These are phyloP conservation scores for Standfussiana lucernea DNA, from an alignment of 2,888 invertebrate genomes.

Conservation along the genomic window DNA sequence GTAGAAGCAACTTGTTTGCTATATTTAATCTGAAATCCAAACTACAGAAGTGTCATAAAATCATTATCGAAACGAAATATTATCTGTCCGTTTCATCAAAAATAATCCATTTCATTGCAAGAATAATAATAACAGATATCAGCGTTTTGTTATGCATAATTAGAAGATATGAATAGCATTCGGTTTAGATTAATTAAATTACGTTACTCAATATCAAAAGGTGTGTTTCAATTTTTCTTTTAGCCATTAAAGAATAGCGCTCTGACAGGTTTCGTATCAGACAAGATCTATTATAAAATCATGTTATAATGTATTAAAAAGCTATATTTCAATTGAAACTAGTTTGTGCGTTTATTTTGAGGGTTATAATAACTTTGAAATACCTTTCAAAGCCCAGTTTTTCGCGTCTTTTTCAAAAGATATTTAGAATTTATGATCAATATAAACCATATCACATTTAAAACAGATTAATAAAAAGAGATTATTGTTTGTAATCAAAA, in stretches of 20 bases:
- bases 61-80: neutral
- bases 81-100: neutral
- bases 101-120: slow-evolving; percentile 1
- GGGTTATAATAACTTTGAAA: slow-evolving; percentile 24
- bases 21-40: neutral
- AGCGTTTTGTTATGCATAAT: slow-evolving; percentile 23
- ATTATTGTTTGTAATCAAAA: slow-evolving; percentile 37
- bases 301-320: slow-evolving; percentile 31
- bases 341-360: slow-evolving; percentile 8
- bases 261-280: slow-evolving; percentile 41
- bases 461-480: slow-evolving; percentile 29
- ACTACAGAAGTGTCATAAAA: neutral
- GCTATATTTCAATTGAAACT: slow-evolving; percentile 18
- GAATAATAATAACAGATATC: slow-evolving; percentile 21
- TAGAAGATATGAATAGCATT: slow-evolving; percentile 23
- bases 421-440: slow-evolving; percentile 2
- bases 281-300: slow-evolving; percentile 36
- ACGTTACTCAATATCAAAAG: slow-evolving; percentile 7
- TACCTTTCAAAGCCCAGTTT: slow-evolving; percentile 7
- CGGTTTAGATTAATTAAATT: slow-evolving; percentile 35
- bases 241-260: slow-evolving; percentile 20
- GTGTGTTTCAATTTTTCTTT: slow-evolving; percentile 15
- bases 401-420: neutral
- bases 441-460: slow-evolving; percentile 20
- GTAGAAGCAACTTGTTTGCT: neutral